Evolutionary conservation across 1,140 invertebrate genomes (phyloP).

Genomic region (Habropoda laboriosa): DNA sequence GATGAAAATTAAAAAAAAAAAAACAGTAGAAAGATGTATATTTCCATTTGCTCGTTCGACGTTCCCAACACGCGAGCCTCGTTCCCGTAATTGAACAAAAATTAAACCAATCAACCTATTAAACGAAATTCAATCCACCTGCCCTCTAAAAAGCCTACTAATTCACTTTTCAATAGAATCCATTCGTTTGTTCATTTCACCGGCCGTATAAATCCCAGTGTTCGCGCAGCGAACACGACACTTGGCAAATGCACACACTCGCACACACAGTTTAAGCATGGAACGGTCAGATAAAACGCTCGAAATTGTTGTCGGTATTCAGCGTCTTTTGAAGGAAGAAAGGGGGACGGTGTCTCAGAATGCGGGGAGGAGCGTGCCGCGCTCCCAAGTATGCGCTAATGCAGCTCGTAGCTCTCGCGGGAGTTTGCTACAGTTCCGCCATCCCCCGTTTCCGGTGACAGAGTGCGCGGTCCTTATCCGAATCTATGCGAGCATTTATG

Average conservation of each 20-base stretch:
- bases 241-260: background rate
- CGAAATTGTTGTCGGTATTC: conserved; percentile 54
- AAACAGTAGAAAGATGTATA: too few species aligned
- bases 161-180: background rate
- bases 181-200: background rate
- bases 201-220: background rate
- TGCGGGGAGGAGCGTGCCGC: conserved; percentile 45
- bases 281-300: conserved; percentile 58
- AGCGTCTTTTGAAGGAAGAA: conserved; percentile 41
- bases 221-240: background rate
- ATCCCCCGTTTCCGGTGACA: conserved; percentile 63
- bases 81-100: background rate
- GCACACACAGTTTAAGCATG: background rate
- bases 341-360: conserved; percentile 61
- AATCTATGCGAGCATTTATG: conserved; percentile 72
- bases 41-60: background rate
- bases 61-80: background rate
- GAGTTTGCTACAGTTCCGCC: conserved; percentile 69
- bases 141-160: background rate
- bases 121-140: background rate
- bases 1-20: background rate
- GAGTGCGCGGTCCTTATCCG: conserved; percentile 73
- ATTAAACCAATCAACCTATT: background rate
- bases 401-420: conserved; percentile 71
- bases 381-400: conserved; percentile 71